Percentiles rank a stretch among this genome's conserved stretches.
phyloP scores from a whole-genome alignment of 2,113 vertebrate genomes.

The Corynorhinus townsendii region DNA sequence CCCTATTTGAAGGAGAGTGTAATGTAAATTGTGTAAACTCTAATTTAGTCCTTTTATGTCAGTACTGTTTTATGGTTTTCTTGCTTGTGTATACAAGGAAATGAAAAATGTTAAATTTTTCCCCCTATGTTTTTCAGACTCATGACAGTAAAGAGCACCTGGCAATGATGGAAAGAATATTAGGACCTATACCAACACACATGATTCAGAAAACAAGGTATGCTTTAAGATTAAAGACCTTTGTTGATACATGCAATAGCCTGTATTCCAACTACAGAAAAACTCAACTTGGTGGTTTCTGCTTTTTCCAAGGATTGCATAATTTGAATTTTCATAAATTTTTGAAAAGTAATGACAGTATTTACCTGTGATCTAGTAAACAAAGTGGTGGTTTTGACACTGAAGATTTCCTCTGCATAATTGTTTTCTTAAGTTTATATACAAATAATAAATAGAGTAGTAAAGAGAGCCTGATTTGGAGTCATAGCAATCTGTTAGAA shows the following conservation, averaged over 20 bases:
- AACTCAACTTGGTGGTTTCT: not conserved
- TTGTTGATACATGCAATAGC: not conserved
- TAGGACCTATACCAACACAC: conserved; percentile 91
- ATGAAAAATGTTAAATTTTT: conserved; percentile 1
- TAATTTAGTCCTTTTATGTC: not conserved
- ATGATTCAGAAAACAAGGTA: conserved; percentile 96
- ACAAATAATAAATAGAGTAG: not conserved
- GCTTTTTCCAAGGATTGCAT: not conserved
- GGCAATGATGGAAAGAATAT: conserved; percentile 98
- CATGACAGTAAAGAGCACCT: conserved; percentile 97
- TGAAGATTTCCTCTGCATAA: not conserved
- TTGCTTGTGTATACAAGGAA: not conserved
- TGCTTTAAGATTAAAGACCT: not conserved
- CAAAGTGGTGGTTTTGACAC: not conserved
- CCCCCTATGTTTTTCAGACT: conserved; percentile 81
- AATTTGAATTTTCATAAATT: not conserved
- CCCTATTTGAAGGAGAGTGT: not conserved
- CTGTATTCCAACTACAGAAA: not conserved
- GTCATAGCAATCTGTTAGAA: not conserved
- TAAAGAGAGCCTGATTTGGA: not conserved
- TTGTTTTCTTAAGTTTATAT: not conserved
- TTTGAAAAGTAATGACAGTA: not conserved
- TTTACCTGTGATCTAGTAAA: not conserved
- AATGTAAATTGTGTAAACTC: not conserved
- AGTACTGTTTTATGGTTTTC: not conserved